Evolutionary conservation across 2,797 vertebrate species (phyloP).

Genomic region (Anabacerthia variegaticeps): DNA sequence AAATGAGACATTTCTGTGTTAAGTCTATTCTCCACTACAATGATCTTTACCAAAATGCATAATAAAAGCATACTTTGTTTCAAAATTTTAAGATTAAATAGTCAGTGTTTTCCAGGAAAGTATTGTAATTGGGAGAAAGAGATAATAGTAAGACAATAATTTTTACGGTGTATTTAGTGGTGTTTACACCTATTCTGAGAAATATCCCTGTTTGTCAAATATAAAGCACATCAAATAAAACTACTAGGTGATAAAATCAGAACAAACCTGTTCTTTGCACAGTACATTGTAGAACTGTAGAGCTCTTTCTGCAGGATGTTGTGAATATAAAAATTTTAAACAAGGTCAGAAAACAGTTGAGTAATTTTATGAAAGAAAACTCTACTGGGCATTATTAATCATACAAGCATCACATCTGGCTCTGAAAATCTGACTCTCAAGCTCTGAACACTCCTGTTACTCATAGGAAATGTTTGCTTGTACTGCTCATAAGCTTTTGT

Average conservation of each 20-base stretch:
- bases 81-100: neutral
- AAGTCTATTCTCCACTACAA: neutral
- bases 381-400: conserved; percentile 1
- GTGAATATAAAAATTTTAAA: neutral
- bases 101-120: neutral
- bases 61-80: neutral
- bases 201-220: neutral
- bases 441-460: neutral
- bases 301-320: neutral
- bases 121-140: neutral
- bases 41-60: neutral
- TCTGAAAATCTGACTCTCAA: neutral
- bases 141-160: neutral
- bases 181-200: neutral
- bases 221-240: neutral
- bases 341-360: neutral
- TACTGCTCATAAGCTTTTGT: neutral
- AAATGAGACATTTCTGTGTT: neutral
- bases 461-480: neutral
- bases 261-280: neutral
- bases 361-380: neutral
- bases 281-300: neutral
- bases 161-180: neutral
- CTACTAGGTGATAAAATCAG: neutral
- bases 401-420: neutral